Base-by-base conservation (phyloP, 2,113 vertebrate species). In the Platichthys stellatus region DNA sequence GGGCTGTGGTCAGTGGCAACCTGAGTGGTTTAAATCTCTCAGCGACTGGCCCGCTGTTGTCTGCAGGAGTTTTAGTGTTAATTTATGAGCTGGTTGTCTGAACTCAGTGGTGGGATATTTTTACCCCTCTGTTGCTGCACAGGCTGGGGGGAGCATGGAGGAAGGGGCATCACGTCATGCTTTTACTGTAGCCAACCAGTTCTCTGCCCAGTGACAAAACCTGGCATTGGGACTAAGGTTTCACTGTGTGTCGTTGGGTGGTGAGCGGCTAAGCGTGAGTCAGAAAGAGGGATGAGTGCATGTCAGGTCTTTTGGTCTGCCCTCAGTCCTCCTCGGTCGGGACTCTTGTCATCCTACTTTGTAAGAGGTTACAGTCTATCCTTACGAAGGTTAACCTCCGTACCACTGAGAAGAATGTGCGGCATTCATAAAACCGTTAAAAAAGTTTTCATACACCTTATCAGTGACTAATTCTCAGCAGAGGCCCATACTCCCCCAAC, bases 111-210 rank as follows among this genome's bases (percentile, higher is more conserved):
- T 85, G 82, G 92, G 91, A 93, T 94, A 93, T 93, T 93, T 94
- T 94, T 94, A 93, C 92, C 90, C 84, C 88, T 91, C 93, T 93
- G 93, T 93, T 94, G 93, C 93, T 93, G 92, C 91, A 92, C 92
- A 90, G 89, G 91, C 90, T 84, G 83, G 92, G 88, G 89, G 89
- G 90, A 84, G 89, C 81, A 86, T 62, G 81, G 82, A 90, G 90
- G 86, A 89, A 87, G 87, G 88, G 86, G 86, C 84, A 92, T 93
- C 89, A 93, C 89, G 89, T 93, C 91, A 92, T 93, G 89, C 89
- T 90, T 92, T 89, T 86, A 86, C 88, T 90, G 89, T 92, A 91
- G 86, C 88, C 91, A 93, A 90, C 90, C 82, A 66, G 79, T 89
- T 83, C 86, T 92, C 90, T 93, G 89, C 89, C 87, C 87, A 83